Percentiles rank a stretch among this genome's conserved stretches.
phyloP scores from a whole-genome alignment of 1,140 invertebrate genomes.

The Zeugodacus cucurbitae region DNA sequence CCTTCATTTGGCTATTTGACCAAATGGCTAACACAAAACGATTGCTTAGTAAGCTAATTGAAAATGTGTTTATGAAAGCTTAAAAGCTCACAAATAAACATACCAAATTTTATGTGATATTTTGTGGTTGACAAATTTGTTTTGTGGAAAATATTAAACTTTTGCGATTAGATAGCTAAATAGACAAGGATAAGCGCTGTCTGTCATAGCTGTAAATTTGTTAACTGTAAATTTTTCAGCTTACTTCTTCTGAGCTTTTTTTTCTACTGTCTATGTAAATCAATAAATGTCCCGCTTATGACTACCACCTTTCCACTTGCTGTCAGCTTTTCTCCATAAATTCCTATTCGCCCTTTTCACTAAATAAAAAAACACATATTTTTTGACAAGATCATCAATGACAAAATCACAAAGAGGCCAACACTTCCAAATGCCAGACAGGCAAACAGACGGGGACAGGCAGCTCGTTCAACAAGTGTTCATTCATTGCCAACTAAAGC shows the following conservation, averaged over 20 bases:
- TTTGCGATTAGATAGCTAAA: background rate
- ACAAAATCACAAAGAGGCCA: constrained; percentile 3
- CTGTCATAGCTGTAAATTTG: background rate
- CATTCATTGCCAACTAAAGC: constrained; percentile 4
- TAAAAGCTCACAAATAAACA: too few species aligned
- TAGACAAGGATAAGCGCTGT: background rate
- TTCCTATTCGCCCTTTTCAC: background rate
- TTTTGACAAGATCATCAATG: constrained; percentile 34
- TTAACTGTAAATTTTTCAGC: background rate
- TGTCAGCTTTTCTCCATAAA: background rate
- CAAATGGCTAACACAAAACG: background rate
- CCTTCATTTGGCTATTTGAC: background rate
- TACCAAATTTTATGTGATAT: too few species aligned
- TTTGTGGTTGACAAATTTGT: background rate
- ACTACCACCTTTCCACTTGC: background rate
- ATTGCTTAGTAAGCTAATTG: background rate
- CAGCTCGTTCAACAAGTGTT: background rate
- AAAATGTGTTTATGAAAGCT: background rate
- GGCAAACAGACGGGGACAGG: background rate
- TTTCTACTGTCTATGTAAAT: background rate
- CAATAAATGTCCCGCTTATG: background rate
- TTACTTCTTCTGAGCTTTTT: background rate
- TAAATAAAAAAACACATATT: background rate
- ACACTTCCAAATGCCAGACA: background rate
- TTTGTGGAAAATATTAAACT: background rate